Evolutionary conservation across 2,797 vertebrate species (phyloP), one percentile per base, ranked within the genome.

Genomic region (Helostoma temminkii): DNA sequence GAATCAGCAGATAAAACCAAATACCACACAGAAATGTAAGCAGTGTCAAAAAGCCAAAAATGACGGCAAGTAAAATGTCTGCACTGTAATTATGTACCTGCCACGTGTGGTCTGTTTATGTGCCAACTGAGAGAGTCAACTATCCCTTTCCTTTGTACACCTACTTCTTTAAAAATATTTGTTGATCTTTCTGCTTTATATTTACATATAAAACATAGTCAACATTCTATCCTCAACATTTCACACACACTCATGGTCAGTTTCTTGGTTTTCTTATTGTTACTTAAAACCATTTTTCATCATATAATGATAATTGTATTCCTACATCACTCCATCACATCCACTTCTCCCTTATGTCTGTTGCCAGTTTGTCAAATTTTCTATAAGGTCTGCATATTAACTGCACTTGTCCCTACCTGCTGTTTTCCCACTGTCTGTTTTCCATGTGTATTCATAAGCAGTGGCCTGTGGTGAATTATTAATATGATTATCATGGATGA

Each of bases 401-500:
- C n/a, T 42, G 37, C 43, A 43, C 18, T 2, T 25, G 42, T 50
- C 52, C 28, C 32, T 66, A 19, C 63, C 50, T 57, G 52, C 64
- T 55, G 69, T 42, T 34, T n/a, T 59, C 19, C 21, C 32, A n/a
- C 56, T 34, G 21, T 62, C 61, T 58, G 56, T 58, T 16, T 65
- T 80, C 71, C 50, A 66, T 70, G 46, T 68, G 32, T 59, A 71
- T 77, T 80, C 30, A 59, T 64, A 66, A 67, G 66, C 53, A 19
- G 22, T 45, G 30, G 50, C 62, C 48, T 63, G 59, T 62, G 74
- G 72, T 71, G 58, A 56, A 57, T 69, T 56, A 69, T 78, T 69
- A 74, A 65, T 41, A 62, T 57, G 43, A 78, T 81, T 80, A 79
- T 87, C 54, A 47, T 47, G 71, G 63, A 60, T 79, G 69, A 84